Evolutionary conservation across 2,113 vertebrate species (phyloP), one percentile per base, ranked within the genome.

Genomic region (Xenus cinereus): DNA sequence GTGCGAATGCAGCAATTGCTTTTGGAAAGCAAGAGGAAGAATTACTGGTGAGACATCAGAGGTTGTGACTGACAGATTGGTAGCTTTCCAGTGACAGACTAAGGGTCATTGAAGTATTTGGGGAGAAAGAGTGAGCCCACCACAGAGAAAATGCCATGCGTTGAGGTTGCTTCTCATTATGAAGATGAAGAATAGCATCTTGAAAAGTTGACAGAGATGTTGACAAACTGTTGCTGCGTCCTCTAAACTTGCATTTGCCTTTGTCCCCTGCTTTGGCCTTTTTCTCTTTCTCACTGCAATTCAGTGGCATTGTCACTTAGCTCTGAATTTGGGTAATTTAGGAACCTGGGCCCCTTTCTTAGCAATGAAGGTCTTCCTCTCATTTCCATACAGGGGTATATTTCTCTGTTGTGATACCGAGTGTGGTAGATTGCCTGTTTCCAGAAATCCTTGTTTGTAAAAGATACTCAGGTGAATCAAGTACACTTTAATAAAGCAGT

Each of bases 61-160:
- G 77, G 60, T 82, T 87, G 51, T 96, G 94, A 96, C 53, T 96
- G 97, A 95, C 97, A 95, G 92, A 64, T 95, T 96, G 92, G 86
- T 90, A 81, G 37, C 88, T 95, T 96, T 97, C 95, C 92, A 96
- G 37, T 89, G 92, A 92, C 86, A 95, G 87, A 82, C 79, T 75
- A 93, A 97, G 95, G 86, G 92, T 64, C 33, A 2, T 41, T 93
- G 80, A 94, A 95, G 84, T 93, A 95, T 91, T 84, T 95, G 90
- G 79, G 86, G 86, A 94, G 85, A 92, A 92, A 92, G 64, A 95
- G 90, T 72, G 73, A 82, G 86, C 57, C 90, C 84, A 90, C 86
- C 88, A 91, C 80, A 66, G 86, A 95, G 96, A 92, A 97, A 89
- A 96, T 91, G 84, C 76, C 57, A 89, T 35, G 80, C 18, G 1